Evolutionary conservation across 2,113 vertebrate species (phyloP), one percentile per base, ranked within the genome.

Genomic region (Engystomops pustulosus): DNA sequence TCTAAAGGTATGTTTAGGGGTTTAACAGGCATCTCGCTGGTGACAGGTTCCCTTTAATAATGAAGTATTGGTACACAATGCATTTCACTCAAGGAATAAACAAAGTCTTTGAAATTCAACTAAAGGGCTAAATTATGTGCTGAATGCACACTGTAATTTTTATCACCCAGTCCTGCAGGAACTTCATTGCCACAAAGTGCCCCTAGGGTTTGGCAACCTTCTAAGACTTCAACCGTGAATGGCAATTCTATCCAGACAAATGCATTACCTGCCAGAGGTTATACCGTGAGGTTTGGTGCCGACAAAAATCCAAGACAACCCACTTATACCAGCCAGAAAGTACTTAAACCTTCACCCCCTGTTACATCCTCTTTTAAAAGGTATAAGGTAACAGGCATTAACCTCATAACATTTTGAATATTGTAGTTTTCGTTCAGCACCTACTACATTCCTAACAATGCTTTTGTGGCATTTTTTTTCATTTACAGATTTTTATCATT

Each of bases 141-240:
- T 83, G 36, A 83, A 86, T 36, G 65, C 0, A 80, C 88, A 80
- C 85, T 91, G 81, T 91, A 55, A 91, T 91, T 88, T 91, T 79
- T 92, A 88, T 89, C 17, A 88, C 90, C 86, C 88, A 92, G 91
- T 80, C 87, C 86, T 87, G 0, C 90, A 85, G 88, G 83, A 88
- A 69, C 89, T 55, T 2, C 84, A 1, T 86, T 3, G 0, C 78
- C 89, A 55, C 89, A 88, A 85, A 89, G 53, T 88, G 88, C 87
- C 81, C 90, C 88, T 23, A 88, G 89, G 86, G 84, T 84, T 86
- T 91, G 90, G 91, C 90, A 91, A 74, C 86, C 86, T 86, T 80
- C 90, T 90, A 90, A 90, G 34, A 80, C 90, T 60, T 0, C 68
- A 88, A 51, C n/a, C 69, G 23, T 0, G 69, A 90, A 88, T 88